These are phyloP conservation scores for Phylloscopus trochiloides DNA, from an alignment of 2,113 vertebrate genomes.

Conservation along the genomic window DNA sequence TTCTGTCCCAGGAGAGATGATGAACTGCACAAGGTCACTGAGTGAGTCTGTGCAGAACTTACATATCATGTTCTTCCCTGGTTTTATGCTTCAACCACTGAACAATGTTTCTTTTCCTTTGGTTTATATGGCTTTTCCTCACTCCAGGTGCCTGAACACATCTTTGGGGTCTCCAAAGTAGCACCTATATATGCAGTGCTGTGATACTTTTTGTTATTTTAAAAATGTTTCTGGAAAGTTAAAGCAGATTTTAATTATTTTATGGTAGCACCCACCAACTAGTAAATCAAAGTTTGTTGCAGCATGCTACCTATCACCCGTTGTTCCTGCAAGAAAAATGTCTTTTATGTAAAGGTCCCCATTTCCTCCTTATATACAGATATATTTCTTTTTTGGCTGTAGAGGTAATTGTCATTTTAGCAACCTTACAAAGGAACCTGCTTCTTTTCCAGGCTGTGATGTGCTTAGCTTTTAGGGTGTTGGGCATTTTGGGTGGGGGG, in stretches of 20 bases:
- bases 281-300: not conserved
- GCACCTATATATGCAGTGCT: not conserved
- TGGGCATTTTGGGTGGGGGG: not conserved
- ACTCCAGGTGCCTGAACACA: not conserved
- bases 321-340: not conserved
- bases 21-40: not conserved
- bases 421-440: not conserved
- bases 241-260: not conserved
- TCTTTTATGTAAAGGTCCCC: not conserved
- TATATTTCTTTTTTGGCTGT: not conserved
- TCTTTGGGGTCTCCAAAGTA: not conserved
- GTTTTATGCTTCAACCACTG: not conserved
- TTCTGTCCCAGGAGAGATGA: not conserved
- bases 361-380: not conserved
- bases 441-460: not conserved
- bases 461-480: not conserved
- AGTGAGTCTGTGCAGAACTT: not conserved
- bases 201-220: not conserved
- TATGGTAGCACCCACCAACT: not conserved
- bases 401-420: not conserved
- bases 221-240: not conserved
- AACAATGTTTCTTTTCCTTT: not conserved
- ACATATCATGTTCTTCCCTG: not conserved
- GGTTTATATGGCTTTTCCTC: not conserved
- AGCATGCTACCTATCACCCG: not conserved